Conservation (phyloP, 2,113 vertebrate species). For the Redunca redunca region DNA sequence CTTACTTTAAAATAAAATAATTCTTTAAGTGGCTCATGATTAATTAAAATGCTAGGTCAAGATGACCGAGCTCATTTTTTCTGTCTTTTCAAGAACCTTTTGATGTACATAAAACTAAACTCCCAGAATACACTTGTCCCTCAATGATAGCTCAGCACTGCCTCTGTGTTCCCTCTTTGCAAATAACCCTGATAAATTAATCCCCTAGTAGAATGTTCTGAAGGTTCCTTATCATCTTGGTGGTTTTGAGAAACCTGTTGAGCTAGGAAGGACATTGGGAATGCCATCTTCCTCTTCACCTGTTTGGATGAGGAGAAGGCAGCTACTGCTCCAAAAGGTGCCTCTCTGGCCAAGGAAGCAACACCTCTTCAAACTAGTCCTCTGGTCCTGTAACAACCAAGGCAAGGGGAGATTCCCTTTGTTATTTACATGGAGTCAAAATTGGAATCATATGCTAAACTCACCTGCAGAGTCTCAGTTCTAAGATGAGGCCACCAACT, state of each 20-base stretch:
- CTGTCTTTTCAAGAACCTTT: not conserved
- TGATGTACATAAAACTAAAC: not conserved
- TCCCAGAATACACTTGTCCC: not conserved
- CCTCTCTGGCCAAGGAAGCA: not conserved
- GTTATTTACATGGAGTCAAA: not conserved
- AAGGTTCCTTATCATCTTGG: not conserved
- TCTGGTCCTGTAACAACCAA: not conserved
- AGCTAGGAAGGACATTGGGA: not conserved
- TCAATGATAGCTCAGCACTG: not conserved
- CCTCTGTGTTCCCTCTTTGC: not conserved
- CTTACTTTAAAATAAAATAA: not conserved
- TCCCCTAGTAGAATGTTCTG: not conserved
- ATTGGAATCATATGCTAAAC: not conserved
- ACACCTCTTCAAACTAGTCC: not conserved
- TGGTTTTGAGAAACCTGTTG: not conserved
- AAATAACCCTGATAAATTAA: not conserved
- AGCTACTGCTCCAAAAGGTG: not conserved
- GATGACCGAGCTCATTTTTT: not conserved
- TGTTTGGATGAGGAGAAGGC: not conserved
- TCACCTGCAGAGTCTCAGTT: not conserved
- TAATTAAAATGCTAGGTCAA: not conserved
- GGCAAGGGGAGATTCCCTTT: not conserved
- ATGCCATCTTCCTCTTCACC: not conserved
- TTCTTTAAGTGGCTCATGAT: not conserved
- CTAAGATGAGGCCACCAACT: not conserved